These are phyloP conservation scores for Cephalotes varians DNA, from an alignment of 2,888 invertebrate genomes.

Conservation along the genomic window DNA sequence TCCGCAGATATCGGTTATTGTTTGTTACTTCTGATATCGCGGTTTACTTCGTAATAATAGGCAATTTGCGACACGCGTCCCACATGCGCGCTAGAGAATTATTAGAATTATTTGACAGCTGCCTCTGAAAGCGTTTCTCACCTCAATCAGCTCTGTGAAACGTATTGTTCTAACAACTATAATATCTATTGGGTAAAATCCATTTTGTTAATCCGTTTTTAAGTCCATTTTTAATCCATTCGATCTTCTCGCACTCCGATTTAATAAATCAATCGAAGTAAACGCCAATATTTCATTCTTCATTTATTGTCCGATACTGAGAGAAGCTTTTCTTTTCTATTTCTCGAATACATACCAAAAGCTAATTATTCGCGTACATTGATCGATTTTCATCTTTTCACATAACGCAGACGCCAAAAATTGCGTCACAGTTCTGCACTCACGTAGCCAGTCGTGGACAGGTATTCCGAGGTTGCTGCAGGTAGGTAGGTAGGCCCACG, in stretches of 20 bases:
- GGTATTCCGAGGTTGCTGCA: slow-evolving; percentile 34
- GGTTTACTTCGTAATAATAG: slow-evolving; percentile 22
- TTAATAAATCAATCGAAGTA: neutral
- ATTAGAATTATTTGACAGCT: neutral
- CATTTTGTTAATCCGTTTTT: neutral
- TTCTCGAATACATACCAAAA: too few relatives aligned
- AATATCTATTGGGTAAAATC: neutral
- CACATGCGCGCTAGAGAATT: neutral
- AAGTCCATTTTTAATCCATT: too few relatives aligned
- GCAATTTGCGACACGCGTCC: slow-evolving; percentile 1
- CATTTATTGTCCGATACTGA: neutral
- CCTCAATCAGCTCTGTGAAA: neutral
- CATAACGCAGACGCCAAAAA: slow-evolving; percentile 15
- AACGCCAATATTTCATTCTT: neutral
- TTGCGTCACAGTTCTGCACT: slow-evolving; percentile 29
- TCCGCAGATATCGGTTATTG: slow-evolving; percentile 7
- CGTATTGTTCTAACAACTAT: neutral
- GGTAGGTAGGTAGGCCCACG: slow-evolving; percentile 42
- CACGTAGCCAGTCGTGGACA: slow-evolving; percentile 20
- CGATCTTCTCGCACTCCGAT: neutral
- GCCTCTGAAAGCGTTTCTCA: neutral
- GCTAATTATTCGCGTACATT: neutral
- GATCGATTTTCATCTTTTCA: neutral
- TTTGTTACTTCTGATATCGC: slow-evolving; percentile 36
- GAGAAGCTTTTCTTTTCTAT: neutral